Conservation (phyloP, 35 echinoderm and acorn worm species). For the Heliocidaris tuberculata region DNA sequence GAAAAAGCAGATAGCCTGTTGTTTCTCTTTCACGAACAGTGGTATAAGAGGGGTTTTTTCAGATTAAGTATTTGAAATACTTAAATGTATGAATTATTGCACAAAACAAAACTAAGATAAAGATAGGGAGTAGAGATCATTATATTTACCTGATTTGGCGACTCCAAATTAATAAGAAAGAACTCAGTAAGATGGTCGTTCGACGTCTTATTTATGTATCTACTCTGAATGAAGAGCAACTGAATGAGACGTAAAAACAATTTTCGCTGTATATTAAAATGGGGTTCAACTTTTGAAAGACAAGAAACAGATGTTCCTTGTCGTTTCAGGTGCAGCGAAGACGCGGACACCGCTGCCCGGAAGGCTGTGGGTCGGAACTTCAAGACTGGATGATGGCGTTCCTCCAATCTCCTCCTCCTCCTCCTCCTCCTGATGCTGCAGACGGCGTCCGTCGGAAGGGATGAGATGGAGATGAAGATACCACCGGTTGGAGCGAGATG, state of each 20-base stretch:
- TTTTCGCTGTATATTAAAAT: not conserved
- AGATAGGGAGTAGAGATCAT: not conserved
- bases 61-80: no score
- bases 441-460: not conserved
- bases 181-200: not conserved
- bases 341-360: not conserved
- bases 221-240: not conserved
- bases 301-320: not conserved
- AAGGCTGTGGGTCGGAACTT: not conserved
- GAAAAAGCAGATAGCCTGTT: not conserved
- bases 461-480: not conserved
- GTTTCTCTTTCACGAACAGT: no score
- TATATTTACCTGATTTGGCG: not conserved
- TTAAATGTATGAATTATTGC: not conserved
- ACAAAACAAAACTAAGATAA: not conserved
- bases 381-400: not conserved
- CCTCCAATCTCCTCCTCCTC: not conserved
- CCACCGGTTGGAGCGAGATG: not conserved
- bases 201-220: not conserved
- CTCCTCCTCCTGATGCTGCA: not conserved
- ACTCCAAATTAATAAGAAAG: not conserved
- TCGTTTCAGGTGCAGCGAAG: not conserved
- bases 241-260: not conserved
- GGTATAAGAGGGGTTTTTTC: no score
- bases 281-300: not conserved